Percentiles rank a stretch among this genome's conserved stretches.
Evolutionary conservation across 2,113 vertebrate genomes (phyloP).

Genomic region (Lophura nycthemera): DNA sequence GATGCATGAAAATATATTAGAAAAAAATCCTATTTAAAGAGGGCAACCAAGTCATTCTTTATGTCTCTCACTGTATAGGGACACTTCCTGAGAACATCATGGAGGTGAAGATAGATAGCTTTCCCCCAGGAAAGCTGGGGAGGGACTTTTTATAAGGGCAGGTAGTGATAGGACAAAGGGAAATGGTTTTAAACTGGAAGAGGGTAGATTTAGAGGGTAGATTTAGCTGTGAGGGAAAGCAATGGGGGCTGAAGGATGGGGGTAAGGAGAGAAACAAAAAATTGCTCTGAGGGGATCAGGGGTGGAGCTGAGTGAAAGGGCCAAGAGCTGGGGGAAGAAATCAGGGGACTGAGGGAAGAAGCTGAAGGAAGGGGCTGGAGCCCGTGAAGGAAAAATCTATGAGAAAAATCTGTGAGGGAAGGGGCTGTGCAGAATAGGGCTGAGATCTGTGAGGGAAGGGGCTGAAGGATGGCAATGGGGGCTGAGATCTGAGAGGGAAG

Average conservation of each 20-base stretch:
- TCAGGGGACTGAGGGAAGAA: background rate
- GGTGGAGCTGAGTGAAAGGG: background rate
- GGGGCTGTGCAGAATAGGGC: too few relatives aligned
- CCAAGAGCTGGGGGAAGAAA: background rate
- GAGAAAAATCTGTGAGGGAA: background rate
- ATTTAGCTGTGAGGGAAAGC: too few relatives aligned
- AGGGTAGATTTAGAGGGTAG: too few relatives aligned
- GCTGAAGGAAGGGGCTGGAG: background rate
- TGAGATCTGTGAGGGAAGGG: background rate
- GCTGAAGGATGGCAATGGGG: too few relatives aligned
- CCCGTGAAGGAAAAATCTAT: too few relatives aligned
- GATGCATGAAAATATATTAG: background rate
- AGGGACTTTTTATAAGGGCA: too few relatives aligned
- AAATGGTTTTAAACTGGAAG: too few relatives aligned
- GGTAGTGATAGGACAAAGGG: too few relatives aligned
- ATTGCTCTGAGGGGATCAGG: background rate
- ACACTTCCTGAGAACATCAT: background rate
- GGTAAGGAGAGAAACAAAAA: too few relatives aligned
- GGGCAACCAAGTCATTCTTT: background rate
- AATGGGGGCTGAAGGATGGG: background rate
- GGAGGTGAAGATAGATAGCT: too few relatives aligned
- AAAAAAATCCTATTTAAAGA: background rate
- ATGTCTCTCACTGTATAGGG: background rate
- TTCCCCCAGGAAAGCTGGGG: too few relatives aligned
- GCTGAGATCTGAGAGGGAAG: background rate